Evolutionary conservation across 1,140 invertebrate species (phyloP).

Genomic region (Aradophagus sp.): DNA sequence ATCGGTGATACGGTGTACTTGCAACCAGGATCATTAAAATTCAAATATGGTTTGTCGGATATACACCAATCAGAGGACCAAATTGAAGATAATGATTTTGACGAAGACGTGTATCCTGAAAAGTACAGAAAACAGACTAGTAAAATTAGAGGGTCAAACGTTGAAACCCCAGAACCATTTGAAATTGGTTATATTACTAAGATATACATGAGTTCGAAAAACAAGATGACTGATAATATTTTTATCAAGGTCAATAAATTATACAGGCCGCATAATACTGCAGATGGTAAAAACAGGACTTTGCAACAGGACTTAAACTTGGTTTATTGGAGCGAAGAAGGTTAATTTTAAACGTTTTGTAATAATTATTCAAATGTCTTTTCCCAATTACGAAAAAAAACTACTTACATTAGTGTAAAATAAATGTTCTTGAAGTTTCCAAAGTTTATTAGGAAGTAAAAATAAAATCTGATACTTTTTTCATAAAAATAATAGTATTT

Average conservation of each 20-base stretch:
- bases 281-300: constrained; percentile 73
- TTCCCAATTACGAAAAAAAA: no score
- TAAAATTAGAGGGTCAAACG: constrained; percentile 84
- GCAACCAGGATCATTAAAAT: constrained; percentile 80
- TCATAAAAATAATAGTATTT: no score
- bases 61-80: constrained; percentile 54
- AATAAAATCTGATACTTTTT: no score
- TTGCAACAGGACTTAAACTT: constrained; percentile 83
- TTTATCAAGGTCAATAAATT: constrained; percentile 82
- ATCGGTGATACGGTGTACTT: constrained; percentile 85
- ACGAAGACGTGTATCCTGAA: constrained; percentile 86
- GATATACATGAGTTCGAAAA: constrained; percentile 75
- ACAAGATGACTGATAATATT: constrained; percentile 77
- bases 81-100: constrained; percentile 75
- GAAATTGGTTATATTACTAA: constrained; percentile 80
- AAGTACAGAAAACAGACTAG: constrained; percentile 85
- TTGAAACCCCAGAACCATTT: constrained; percentile 84
- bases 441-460: no score
- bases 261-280: constrained; percentile 87
- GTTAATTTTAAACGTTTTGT: constrained; percentile 60
- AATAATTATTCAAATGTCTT: constrained; percentile 47
- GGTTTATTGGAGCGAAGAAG: constrained; percentile 86
- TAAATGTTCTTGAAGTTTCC: no score
- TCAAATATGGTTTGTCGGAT: constrained; percentile 72
- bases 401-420: no score